These are phyloP conservation scores for Chaetophractus vellerosus DNA, from an alignment of 2,797 vertebrate species.

Conservation along the genomic window DNA sequence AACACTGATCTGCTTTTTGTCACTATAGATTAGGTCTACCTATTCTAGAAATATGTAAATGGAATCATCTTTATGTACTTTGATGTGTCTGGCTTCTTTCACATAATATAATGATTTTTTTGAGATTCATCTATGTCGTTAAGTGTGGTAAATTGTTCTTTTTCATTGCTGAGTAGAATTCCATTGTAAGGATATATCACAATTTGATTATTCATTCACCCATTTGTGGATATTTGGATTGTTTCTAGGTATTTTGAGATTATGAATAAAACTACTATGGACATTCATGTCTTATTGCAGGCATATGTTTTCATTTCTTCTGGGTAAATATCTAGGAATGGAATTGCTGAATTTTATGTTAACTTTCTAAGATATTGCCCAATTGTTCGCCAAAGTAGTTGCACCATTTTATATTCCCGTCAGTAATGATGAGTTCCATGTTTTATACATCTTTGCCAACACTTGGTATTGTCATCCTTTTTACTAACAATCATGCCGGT, in stretches of 20 bases:
- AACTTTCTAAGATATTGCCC: slow-evolving; percentile 31
- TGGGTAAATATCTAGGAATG: not conserved
- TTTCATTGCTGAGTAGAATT: slow-evolving; percentile 25
- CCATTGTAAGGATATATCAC: not conserved
- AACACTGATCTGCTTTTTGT: too few species aligned
- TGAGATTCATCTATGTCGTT: not conserved
- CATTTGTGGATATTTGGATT: slow-evolving; percentile 19
- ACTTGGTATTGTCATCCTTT: slow-evolving; percentile 25
- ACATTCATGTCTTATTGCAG: not conserved
- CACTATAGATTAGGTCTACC: not conserved
- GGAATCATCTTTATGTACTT: not conserved
- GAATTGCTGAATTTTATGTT: not conserved
- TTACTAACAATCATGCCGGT: not conserved
- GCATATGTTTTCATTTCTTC: slow-evolving; percentile 34
- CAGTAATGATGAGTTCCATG: not conserved
- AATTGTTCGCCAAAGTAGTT: slow-evolving; percentile 11
- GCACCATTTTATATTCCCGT: not conserved
- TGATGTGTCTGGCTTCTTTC: not conserved
- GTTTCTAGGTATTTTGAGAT: slow-evolving; percentile 35
- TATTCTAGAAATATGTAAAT: slow-evolving; percentile 44
- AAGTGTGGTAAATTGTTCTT: not conserved
- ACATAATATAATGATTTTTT: not conserved
- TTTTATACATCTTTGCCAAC: not conserved
- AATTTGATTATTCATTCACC: not conserved
- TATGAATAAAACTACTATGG: not conserved